Percentiles rank a stretch among this genome's conserved stretches.
Conservation (phyloP, 2,797 vertebrate genomes). For the Macrochelys suwanniensis region DNA sequence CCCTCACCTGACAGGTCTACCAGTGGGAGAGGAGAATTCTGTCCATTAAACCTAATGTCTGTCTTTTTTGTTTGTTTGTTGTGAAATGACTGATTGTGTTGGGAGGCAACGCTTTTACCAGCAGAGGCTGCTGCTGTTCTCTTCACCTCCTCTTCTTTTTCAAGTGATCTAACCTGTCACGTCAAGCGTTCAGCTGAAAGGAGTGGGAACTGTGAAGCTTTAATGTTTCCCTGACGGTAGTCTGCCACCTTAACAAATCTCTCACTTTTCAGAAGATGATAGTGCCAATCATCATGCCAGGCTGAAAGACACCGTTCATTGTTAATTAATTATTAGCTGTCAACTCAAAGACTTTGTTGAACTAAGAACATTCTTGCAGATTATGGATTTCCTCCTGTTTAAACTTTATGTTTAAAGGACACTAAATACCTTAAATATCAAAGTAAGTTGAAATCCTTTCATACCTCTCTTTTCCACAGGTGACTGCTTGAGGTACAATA, state of each 20-base stretch:
- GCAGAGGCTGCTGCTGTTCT: slow-evolving; percentile 67
- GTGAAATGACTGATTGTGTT: background rate
- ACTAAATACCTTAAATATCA: slow-evolving; percentile 79
- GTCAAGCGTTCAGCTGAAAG: slow-evolving; percentile 73
- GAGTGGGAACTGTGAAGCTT: slow-evolving; percentile 77
- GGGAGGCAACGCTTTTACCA: background rate
- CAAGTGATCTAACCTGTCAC: slow-evolving; percentile 66
- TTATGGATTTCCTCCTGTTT: slow-evolving; percentile 77
- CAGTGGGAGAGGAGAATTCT: background rate
- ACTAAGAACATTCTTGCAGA: slow-evolving; percentile 74
- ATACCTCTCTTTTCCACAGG: slow-evolving; percentile 59
- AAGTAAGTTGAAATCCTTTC: slow-evolving; percentile 74
- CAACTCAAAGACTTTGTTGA: slow-evolving; percentile 78
- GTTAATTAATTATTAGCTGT: slow-evolving; percentile 85
- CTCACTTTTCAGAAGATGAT: slow-evolving; percentile 79
- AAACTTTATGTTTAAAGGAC: slow-evolving; percentile 78
- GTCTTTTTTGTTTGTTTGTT: background rate
- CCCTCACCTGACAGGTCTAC: background rate
- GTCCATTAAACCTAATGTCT: background rate
- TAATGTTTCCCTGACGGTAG: slow-evolving; percentile 80
- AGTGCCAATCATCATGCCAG: slow-evolving; percentile 79
- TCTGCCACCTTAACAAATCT: slow-evolving; percentile 79
- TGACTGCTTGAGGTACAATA: slow-evolving; percentile 73
- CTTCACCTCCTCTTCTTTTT: slow-evolving; percentile 25
- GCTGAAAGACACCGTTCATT: slow-evolving; percentile 80